A percentile compares a stretch with the other conserved stretches of the same genome.
These are phyloP conservation scores for Dendrolimus punctatus DNA, from an alignment of 1,140 invertebrate species.

Conservation along the genomic window DNA sequence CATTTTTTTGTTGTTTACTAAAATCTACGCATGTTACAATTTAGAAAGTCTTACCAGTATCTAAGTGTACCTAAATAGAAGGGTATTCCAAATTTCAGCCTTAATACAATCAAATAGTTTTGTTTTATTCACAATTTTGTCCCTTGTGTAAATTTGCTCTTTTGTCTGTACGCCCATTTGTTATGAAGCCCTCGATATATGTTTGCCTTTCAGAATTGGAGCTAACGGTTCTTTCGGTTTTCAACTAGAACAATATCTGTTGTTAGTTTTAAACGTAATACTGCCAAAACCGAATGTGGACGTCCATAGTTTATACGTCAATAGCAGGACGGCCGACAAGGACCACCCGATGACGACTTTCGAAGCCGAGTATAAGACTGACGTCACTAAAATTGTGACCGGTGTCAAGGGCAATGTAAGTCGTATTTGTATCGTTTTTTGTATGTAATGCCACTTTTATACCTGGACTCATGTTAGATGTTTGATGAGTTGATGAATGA, in stretches of 20 bases:
- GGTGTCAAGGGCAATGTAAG: conserved; percentile 48
- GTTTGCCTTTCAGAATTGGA: conserved; percentile 51
- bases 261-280: conserved; percentile 69
- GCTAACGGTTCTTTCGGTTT: conserved; percentile 72
- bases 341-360: conserved; percentile 49
- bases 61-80: too few species aligned
- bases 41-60: too few species aligned
- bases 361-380: conserved; percentile 67
- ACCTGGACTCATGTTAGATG: too few species aligned
- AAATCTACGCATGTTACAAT: too few species aligned
- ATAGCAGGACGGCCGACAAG: conserved; percentile 54
- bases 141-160: too few species aligned
- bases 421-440: conserved; percentile 1
- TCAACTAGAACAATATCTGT: conserved; percentile 62
- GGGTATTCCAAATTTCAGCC: too few species aligned
- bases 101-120: too few species aligned
- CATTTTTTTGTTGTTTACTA: too few species aligned
- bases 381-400: conserved; percentile 50
- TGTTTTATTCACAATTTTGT: too few species aligned
- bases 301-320: conserved; percentile 72
- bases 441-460: neutral
- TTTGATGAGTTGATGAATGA: too few species aligned
- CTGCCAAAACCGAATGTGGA: conserved; percentile 77
- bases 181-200: too few species aligned
- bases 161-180: too few species aligned